These are phyloP conservation scores for Serilophus lunatus DNA, from an alignment of 2,113 vertebrate species.

Conservation along the genomic window DNA sequence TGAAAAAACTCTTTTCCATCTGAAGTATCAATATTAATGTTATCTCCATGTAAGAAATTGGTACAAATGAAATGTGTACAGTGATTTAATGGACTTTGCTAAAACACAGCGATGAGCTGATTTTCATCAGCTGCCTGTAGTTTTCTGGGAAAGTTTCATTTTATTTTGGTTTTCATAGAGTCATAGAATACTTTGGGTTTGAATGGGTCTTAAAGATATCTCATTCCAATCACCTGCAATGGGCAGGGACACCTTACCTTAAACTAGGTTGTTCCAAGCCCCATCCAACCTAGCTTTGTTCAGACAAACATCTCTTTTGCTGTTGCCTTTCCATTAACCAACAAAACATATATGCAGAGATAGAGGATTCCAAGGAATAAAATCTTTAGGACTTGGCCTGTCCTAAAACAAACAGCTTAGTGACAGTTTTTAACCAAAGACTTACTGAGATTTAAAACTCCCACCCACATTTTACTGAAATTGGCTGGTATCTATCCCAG, in stretches of 20 bases:
- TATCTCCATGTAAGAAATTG: background rate
- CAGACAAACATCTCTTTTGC: background rate
- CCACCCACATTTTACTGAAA: background rate
- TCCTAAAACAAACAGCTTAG: background rate
- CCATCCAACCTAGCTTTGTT: background rate
- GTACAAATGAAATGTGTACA: background rate
- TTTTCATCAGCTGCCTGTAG: background rate
- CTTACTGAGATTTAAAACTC: background rate
- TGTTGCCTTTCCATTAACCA: background rate
- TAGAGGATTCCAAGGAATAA: background rate
- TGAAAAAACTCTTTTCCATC: background rate
- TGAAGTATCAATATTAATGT: background rate
- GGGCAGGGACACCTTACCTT: background rate
- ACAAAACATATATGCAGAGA: fast-evolving
- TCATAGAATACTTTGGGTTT: background rate
- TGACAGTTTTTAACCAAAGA: background rate
- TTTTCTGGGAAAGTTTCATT: background rate
- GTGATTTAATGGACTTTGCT: background rate
- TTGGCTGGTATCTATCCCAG: background rate
- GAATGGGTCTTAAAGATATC: background rate
- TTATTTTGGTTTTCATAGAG: background rate
- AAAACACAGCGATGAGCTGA: background rate
- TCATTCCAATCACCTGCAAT: fast-evolving
- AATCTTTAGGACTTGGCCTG: background rate
- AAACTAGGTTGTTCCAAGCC: background rate